Evolutionary conservation across 2,888 invertebrate genomes (phyloP).

Genomic region (Carterocephalus palaemon): DNA sequence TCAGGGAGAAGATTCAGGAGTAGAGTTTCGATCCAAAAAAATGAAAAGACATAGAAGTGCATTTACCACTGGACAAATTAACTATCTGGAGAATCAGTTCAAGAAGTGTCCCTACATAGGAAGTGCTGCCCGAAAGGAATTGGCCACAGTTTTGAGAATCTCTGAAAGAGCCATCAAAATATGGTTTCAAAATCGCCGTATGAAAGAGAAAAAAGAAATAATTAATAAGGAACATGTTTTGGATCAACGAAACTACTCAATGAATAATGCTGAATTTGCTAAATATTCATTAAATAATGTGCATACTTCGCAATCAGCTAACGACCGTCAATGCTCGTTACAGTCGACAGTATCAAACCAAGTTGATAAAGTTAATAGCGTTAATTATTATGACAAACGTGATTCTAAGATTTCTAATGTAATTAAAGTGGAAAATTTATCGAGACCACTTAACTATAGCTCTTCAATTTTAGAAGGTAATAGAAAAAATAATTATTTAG

Average conservation of each 20-base stretch:
- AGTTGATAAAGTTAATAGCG: not conserved
- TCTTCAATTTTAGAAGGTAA: too few species aligned
- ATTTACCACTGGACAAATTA: constrained; percentile 86
- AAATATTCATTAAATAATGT: constrained; percentile 45
- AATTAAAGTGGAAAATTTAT: not conserved
- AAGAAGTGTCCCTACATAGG: constrained; percentile 83
- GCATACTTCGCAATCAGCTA: constrained; percentile 38
- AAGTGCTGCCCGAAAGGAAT: constrained; percentile 81
- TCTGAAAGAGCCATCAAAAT: constrained; percentile 88
- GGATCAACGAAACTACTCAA: constrained; percentile 33
- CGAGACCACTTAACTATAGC: too few species aligned
- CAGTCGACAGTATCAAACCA: not conserved
- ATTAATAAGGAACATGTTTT: constrained; percentile 35
- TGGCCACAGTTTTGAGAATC: constrained; percentile 81
- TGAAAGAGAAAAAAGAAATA: constrained; percentile 83
- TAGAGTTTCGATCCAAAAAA: constrained; percentile 34
- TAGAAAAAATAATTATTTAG: too few species aligned
- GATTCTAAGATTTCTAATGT: not conserved
- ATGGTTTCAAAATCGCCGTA: constrained; percentile 91
- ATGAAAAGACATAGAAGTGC: constrained; percentile 76
- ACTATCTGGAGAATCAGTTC: constrained; percentile 86
- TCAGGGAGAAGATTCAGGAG: not conserved
- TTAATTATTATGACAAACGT: not conserved
- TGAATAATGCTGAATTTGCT: constrained; percentile 32
- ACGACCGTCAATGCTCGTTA: constrained; percentile 31